Percentiles rank a stretch among this genome's conserved stretches.
These are phyloP conservation scores for Ageneiosus marmoratus DNA, from an alignment of 2,113 vertebrate genomes.

Conservation along the genomic window DNA sequence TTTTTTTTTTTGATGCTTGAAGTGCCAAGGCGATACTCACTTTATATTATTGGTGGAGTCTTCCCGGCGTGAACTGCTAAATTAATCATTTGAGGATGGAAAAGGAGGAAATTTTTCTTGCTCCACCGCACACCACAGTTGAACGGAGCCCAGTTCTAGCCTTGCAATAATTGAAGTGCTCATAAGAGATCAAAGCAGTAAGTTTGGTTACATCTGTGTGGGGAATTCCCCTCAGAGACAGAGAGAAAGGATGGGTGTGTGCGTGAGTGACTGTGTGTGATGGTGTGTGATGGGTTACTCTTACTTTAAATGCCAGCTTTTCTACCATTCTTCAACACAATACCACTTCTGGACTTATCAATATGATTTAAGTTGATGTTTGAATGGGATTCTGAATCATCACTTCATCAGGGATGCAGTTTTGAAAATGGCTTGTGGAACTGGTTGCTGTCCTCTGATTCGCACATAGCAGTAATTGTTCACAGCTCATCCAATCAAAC, in stretches of 20 bases:
- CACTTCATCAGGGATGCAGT: constrained; percentile 65
- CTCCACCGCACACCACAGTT: constrained; percentile 45
- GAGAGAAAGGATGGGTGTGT: background rate
- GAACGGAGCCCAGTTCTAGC: constrained; percentile 41
- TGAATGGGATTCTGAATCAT: constrained; percentile 41
- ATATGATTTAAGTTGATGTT: constrained; percentile 59
- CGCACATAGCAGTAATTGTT: background rate
- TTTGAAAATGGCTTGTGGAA: constrained; percentile 55
- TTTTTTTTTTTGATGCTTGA: background rate
- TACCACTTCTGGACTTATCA: constrained; percentile 68
- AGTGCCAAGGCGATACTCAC: constrained; percentile 36
- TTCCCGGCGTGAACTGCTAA: constrained; percentile 49
- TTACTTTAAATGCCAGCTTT: constrained; percentile 4
- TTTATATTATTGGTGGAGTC: constrained; percentile 37
- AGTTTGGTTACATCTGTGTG: constrained; percentile 50
- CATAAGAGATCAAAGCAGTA: constrained; percentile 47
- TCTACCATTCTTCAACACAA: constrained; percentile 44
- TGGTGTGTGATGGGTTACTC: background rate
- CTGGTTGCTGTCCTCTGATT: background rate
- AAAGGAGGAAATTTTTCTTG: constrained; percentile 37
- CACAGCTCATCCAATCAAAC: background rate
- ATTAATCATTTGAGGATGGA: constrained; percentile 52
- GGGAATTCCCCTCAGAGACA: constrained; percentile 36
- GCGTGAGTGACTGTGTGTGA: background rate
- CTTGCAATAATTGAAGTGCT: constrained; percentile 53